Evolutionary conservation across 2,888 invertebrate species (phyloP).

Genomic region (Drosophila merina): DNA sequence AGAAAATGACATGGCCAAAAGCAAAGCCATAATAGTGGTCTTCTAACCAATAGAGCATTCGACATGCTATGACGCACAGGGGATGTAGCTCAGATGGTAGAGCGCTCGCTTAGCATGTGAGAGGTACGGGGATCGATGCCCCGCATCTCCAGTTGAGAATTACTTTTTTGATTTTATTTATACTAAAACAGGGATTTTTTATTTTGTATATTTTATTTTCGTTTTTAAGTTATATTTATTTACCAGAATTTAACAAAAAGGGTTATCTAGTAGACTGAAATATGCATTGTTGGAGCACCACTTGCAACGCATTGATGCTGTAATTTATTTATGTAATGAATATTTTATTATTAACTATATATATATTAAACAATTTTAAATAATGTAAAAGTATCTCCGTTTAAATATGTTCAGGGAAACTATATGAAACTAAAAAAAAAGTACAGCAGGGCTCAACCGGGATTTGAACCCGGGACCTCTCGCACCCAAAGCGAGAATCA

Average conservation of each 20-base stretch:
- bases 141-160: constrained; percentile 80
- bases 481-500: constrained; percentile 87
- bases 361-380: background rate
- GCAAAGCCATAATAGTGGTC: background rate
- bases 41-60: background rate
- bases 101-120: constrained; percentile 88
- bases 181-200: background rate
- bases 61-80: fast-evolving
- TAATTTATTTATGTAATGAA: too few species aligned
- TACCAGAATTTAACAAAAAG: too few species aligned
- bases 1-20: background rate
- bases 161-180: background rate
- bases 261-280: too few species aligned
- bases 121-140: constrained; percentile 84
- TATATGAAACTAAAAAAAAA: background rate
- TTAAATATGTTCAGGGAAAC: too few species aligned
- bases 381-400: too few species aligned
- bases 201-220: background rate
- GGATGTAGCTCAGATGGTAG: constrained; percentile 87
- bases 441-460: constrained; percentile 80
- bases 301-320: too few species aligned
- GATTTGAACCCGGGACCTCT: constrained; percentile 87
- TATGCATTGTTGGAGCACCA: too few species aligned
- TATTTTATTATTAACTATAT: background rate
- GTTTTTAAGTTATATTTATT: background rate